Conservation (phyloP, 1,140 invertebrate species). For the Penaeus chinensis region DNA sequence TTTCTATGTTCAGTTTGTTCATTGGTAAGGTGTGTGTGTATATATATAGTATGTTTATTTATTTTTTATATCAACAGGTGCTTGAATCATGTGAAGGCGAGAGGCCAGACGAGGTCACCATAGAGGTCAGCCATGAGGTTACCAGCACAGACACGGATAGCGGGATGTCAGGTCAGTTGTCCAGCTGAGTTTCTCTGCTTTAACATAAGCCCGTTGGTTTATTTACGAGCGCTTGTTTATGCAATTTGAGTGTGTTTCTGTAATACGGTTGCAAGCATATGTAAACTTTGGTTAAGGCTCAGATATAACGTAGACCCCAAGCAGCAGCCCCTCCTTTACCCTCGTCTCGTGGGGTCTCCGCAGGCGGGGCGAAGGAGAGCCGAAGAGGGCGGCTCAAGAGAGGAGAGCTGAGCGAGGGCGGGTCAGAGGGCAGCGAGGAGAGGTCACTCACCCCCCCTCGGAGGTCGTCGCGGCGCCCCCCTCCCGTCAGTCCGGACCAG, state of each 20-base stretch:
- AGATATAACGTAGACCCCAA: no score
- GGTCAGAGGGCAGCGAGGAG: constrained; percentile 53
- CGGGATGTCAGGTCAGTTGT: constrained; percentile 57
- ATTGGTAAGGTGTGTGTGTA: no score
- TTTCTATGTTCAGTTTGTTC: no score
- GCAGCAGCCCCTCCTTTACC: background rate
- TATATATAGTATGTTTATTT: background rate
- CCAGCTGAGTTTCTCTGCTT: no score
- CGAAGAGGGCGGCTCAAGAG: constrained; percentile 31
- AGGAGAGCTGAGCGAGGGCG: constrained; percentile 33
- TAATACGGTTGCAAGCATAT: background rate
- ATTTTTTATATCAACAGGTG: constrained; percentile 66
- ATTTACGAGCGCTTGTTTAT: background rate
- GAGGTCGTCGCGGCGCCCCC: constrained; percentile 14
- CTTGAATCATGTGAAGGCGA: constrained; percentile 67
- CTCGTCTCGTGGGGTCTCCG: background rate
- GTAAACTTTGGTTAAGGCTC: background rate
- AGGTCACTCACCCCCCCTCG: constrained; percentile 46
- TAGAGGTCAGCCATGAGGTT: constrained; percentile 67
- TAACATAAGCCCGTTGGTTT: background rate
- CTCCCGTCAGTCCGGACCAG: constrained; percentile 57
- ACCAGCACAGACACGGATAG: constrained; percentile 61
- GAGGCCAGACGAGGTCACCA: constrained; percentile 65
- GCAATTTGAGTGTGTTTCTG: background rate
- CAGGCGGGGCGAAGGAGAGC: constrained; percentile 42